Conservation (phyloP, 2,797 vertebrate species). For the Gorsachius magnificus region DNA sequence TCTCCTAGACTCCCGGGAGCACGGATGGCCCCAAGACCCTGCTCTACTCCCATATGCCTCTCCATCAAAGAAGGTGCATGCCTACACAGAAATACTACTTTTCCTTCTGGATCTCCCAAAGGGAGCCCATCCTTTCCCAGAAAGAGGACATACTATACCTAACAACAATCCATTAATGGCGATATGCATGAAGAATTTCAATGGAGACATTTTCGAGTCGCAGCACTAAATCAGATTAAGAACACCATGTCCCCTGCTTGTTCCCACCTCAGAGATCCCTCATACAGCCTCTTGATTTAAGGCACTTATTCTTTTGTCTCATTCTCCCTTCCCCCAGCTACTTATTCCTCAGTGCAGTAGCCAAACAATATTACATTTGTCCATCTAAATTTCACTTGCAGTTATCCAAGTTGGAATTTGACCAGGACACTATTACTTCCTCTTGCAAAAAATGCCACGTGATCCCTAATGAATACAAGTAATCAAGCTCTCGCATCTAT, state of each 20-base stretch:
- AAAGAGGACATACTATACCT: fast-evolving
- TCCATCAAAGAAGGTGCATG: neutral
- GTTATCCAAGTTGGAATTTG: conserved; percentile 24
- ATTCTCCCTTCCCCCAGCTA: neutral
- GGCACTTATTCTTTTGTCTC: neutral
- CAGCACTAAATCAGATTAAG: neutral
- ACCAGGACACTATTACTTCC: conserved; percentile 18
- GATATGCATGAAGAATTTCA: neutral
- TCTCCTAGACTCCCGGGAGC: neutral
- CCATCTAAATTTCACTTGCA: neutral
- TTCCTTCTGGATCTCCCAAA: neutral
- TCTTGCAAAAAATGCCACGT: neutral
- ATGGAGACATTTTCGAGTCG: neutral
- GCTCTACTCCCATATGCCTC: neutral
- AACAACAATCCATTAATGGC: neutral
- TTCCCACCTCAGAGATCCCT: neutral
- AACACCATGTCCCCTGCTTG: neutral
- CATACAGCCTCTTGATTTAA: neutral
- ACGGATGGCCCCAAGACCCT: neutral
- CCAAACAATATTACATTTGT: neutral
- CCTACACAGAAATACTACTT: neutral
- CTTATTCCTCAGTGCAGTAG: neutral
- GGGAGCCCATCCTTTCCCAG: neutral
- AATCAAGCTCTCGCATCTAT: neutral
- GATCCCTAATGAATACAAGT: neutral